Evolutionary conservation across 30 jellyfish, hydroid and myxozoan genomes (phyloP), one percentile per base, ranked within the genome.

Genomic region (Hydra vulgaris): DNA sequence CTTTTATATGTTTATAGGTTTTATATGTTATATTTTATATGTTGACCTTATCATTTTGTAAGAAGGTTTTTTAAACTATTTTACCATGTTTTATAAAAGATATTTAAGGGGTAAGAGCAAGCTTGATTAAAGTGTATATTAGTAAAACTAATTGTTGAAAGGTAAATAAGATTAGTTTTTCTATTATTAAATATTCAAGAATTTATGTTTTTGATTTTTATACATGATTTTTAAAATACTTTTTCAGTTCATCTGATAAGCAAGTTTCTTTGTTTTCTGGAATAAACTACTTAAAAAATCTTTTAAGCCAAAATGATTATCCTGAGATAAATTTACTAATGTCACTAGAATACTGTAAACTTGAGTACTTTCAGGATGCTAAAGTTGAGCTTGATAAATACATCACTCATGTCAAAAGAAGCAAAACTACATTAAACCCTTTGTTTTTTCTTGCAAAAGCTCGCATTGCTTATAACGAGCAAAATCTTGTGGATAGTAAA

Each of bases 301-400:
- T 40, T 40, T 40, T 40, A 40, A 40, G 12, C 1, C 53, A 21
- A 21, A 24, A 74, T 25, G 82, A 74, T 8, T 23, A 20, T 0
- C 82, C 82, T 8, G 82, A 74, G 53, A 24, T n/a, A 16, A 18
- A 25, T 12, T 24, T 74, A 53, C 66, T 74, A 20, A 23, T 18
- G 18, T 61, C 82, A 24, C 21, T 74, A 68, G 82, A 74, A 74
- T 74, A 74, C 20, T 68, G 55, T 61, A 74, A 40, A 74, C 22
- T 12, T 0, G 82, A 74, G 1, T 74, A 21, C 18, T 74, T 74
- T 24, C 8, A 74, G 8, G 82, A 27, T 25, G 68, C 82, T 74
- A 24, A 74, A 23, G 71, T 0, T 7, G 82, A 61, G 1, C 71
- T 74, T 53, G 21, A 74, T 16, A 1, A 25, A 4, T 74, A 74